Percentiles rank a stretch among this genome's conserved stretches.
Evolutionary conservation across 2,797 vertebrate species (phyloP).

Genomic region (Danio aesculapii): DNA sequence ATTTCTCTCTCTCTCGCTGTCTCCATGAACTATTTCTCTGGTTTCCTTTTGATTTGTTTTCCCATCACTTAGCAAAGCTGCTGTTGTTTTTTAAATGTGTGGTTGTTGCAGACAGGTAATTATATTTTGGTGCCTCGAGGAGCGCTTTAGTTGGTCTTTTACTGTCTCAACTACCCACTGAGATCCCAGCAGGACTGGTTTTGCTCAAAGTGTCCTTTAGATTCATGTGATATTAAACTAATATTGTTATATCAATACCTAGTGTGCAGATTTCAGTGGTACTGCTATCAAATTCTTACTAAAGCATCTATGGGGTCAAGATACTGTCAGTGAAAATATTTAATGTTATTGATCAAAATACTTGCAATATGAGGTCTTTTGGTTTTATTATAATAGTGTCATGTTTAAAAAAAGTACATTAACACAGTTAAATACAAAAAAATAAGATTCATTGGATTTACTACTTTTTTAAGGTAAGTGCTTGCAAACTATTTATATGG

Average conservation of each 20-base stretch:
- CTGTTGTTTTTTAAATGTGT: constrained; percentile 30
- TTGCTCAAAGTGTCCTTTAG: background rate
- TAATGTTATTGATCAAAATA: constrained; percentile 29
- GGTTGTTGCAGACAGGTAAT: constrained; percentile 14
- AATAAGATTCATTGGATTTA: too few relatives aligned
- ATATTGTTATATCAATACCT: constrained; percentile 38
- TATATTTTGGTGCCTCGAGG: constrained; percentile 11
- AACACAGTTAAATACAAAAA: too few relatives aligned
- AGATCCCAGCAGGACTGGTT: constrained; percentile 21
- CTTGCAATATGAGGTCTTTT: background rate
- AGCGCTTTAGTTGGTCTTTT: background rate
- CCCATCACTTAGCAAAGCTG: constrained; percentile 7
- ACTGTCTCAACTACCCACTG: constrained; percentile 8
- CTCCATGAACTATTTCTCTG: background rate
- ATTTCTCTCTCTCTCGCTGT: background rate
- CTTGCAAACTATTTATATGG: too few relatives aligned
- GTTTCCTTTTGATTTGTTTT: constrained; percentile 15
- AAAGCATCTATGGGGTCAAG: constrained; percentile 40
- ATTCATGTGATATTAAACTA: constrained; percentile 28
- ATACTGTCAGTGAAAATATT: constrained; percentile 36
- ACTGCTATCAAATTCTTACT: constrained; percentile 4
- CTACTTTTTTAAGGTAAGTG: too few relatives aligned
- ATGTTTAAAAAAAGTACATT: background rate
- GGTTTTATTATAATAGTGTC: background rate
- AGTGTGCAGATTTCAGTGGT: constrained; percentile 23